Evolutionary conservation across 2,797 vertebrate genomes (phyloP), one percentile per base, ranked within the genome.

Genomic region (Manis javanica): DNA sequence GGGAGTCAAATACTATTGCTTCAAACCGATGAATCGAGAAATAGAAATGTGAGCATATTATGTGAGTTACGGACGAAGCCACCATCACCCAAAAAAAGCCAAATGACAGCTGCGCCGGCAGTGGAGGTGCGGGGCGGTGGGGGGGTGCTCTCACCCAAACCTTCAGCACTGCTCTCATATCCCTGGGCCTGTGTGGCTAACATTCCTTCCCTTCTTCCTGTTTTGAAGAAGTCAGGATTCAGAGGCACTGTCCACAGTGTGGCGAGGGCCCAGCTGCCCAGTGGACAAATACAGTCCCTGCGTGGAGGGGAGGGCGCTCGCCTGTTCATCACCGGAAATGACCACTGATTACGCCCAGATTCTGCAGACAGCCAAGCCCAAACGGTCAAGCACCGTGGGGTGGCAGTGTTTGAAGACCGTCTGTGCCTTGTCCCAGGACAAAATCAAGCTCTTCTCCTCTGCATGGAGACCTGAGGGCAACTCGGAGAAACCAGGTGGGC

Each of bases 401-500:
- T 3, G 59, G 31, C 29, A 46, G 78, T 82, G 53, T 69, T 94
- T 69, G 53, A 61, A 92, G 86, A 94, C 11, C n/a, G 23, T 61
- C 72, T 83, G 15, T 55, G 53, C 53, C 71, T 91, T 15, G 0
- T 64, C 94, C 88, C 69, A 69, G 57, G n/a, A 68, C 92, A 95
- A 85, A 94, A 69, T 26, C 86, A 92, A 82, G 72, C 89, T 71
- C 10, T 53, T 78, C 69, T 79, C 64, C 49, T 90, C 61, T 63
- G 49, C 3, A 2, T 4, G 12, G 53, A 93, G 29, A 57, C 57
- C n/a, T 83, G 46, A 91, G 39, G 51, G 37, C 85, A 51, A 46
- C 66, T n/a, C 53, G 83, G 88, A 79, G 46, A 34, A 94, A 92
- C 59, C 94, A 96, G 86, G 11, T 63, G 71, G 91, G 29, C 31